Evolutionary conservation across 1,140 invertebrate species (phyloP).

Genomic region (Brachionus plicatilis): DNA sequence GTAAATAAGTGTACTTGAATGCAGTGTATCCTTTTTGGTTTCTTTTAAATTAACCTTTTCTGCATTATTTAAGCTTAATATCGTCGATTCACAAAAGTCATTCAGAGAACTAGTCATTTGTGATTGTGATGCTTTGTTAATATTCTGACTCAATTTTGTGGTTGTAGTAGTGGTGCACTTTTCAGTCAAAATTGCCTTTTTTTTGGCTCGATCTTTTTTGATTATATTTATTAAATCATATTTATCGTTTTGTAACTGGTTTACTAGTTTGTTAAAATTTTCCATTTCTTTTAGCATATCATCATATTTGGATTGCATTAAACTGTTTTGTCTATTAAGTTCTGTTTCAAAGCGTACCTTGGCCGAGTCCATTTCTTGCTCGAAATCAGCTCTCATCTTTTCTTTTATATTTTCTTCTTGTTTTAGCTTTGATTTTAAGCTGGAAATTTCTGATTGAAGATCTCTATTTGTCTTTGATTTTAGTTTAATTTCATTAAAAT

Average conservation of each 20-base stretch:
- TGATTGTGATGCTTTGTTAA: neutral
- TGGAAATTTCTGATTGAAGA: neutral
- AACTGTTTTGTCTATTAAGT: neutral
- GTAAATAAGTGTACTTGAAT: slow-evolving; percentile 18
- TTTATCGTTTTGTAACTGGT: neutral
- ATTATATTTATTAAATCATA: neutral
- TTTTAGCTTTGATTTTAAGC: slow-evolving; percentile 1
- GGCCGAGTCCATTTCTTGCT: neutral
- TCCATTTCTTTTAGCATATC: slow-evolving; percentile 4
- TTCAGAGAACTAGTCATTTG: neutral
- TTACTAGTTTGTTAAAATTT: neutral
- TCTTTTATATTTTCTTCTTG: neutral
- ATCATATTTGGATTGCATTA: neutral
- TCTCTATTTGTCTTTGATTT: slow-evolving; percentile 8
- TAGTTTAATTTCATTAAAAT: neutral
- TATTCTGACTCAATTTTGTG: neutral
- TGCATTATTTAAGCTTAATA: neutral
- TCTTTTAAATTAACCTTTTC: neutral
- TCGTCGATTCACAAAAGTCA: neutral
- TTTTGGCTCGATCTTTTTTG: neutral
- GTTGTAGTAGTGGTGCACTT: neutral
- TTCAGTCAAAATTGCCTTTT: neutral
- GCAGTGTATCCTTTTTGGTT: neutral
- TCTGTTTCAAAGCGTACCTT: neutral
- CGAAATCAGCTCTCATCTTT: neutral